Evolutionary conservation across 2,113 vertebrate genomes (phyloP).

Genomic region (Trematocara macrostoma): DNA sequence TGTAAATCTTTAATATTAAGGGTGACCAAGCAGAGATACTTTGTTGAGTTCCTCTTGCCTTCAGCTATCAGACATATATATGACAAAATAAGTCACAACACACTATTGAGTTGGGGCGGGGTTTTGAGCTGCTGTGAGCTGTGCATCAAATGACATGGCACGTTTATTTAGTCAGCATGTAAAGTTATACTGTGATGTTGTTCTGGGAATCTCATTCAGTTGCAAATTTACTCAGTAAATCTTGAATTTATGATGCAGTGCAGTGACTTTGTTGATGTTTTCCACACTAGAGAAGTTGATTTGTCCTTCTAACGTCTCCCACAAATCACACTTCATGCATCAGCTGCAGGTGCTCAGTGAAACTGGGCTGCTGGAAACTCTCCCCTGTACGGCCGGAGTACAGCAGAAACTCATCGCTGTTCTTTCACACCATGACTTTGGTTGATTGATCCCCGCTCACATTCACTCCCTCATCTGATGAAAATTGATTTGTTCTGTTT

Average conservation of each 20-base stretch:
- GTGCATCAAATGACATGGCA: background rate
- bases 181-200: background rate
- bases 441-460: conserved; percentile 68
- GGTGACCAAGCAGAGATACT: background rate
- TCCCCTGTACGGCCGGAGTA: background rate
- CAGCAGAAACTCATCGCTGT: background rate
- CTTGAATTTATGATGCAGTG: background rate
- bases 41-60: background rate
- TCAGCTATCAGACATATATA: background rate
- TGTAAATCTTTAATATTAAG: conserved; percentile 9
- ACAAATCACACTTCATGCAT: conserved; percentile 6
- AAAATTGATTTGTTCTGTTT: conserved; percentile 79
- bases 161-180: background rate
- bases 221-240: conserved; percentile 1
- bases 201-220: background rate
- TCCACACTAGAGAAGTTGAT: background rate
- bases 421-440: conserved; percentile 7
- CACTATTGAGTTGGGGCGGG: background rate
- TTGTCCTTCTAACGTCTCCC: background rate
- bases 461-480: conserved; percentile 65
- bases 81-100: background rate
- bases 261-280: background rate
- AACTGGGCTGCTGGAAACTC: background rate
- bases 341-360: background rate
- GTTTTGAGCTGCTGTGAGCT: background rate